These are phyloP conservation scores for Caenorhabditis sp. DNA, from an alignment of 2,888 invertebrate genomes.

Conservation along the genomic window DNA sequence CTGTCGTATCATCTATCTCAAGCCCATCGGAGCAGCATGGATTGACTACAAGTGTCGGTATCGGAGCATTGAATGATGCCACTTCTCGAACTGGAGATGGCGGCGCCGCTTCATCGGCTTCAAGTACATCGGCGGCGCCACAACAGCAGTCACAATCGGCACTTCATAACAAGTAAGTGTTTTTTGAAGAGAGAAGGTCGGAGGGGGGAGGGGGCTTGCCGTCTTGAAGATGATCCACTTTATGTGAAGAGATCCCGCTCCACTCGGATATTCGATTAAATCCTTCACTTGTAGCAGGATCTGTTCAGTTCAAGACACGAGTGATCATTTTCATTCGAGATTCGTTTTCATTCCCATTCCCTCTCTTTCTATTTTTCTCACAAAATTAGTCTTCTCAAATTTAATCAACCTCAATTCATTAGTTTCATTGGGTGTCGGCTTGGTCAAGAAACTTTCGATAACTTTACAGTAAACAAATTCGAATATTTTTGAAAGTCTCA, in stretches of 20 bases:
- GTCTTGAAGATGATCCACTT: slow-evolving; percentile 65
- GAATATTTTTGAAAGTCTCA: too few relatives aligned
- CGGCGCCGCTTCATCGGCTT: slow-evolving; percentile 46
- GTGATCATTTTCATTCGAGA: slow-evolving; percentile 13
- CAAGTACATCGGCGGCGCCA: slow-evolving; percentile 57
- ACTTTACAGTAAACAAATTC: too few relatives aligned
- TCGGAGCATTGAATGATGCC: slow-evolving; percentile 36
- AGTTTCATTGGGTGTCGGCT: too few relatives aligned
- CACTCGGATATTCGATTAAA: slow-evolving; percentile 68
- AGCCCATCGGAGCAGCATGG: slow-evolving; percentile 25
- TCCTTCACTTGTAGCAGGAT: slow-evolving; percentile 41
- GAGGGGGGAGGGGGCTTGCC: slow-evolving; percentile 35
- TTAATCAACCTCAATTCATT: too few relatives aligned
- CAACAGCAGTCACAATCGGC: slow-evolving; percentile 58
- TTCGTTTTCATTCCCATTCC: slow-evolving; percentile 7
- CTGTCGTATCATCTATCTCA: slow-evolving; percentile 48
- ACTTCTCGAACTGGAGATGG: slow-evolving; percentile 43
- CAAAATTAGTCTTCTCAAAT: too few relatives aligned
- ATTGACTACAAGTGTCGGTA: slow-evolving; percentile 40
- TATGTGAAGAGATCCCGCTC: slow-evolving; percentile 65
- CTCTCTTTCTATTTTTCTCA: slow-evolving; percentile 3
- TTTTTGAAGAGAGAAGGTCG: slow-evolving; percentile 60
- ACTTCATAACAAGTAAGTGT: slow-evolving; percentile 68
- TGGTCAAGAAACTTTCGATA: too few relatives aligned
- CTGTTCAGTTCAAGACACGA: slow-evolving; percentile 48